Conservation (phyloP, 2,797 vertebrate genomes). For the Gobionotothen gibberifrons region DNA sequence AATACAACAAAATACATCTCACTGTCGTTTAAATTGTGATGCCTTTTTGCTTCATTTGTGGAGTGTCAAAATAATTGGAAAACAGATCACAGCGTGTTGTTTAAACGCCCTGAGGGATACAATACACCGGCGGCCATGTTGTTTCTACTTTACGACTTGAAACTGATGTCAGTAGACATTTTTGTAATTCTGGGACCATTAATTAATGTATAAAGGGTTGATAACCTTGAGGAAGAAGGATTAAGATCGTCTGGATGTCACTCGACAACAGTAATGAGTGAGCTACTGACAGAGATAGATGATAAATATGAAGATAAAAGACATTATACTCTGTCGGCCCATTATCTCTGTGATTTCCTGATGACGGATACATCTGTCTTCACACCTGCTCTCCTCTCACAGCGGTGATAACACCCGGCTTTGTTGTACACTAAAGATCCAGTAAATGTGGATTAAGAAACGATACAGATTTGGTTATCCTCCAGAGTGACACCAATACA, state of each 20-base stretch:
- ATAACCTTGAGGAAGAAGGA: neutral
- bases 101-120: too few relatives aligned
- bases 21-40: too few relatives aligned
- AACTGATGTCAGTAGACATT: too few relatives aligned
- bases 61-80: too few relatives aligned
- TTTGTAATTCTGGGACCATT: too few relatives aligned
- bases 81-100: too few relatives aligned
- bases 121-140: too few relatives aligned
- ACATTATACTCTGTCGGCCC: constrained; percentile 22
- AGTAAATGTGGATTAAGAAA: constrained; percentile 27
- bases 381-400: neutral
- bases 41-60: too few relatives aligned
- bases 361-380: constrained; percentile 5
- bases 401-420: constrained; percentile 13
- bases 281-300: constrained; percentile 41
- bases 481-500: constrained; percentile 63
- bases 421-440: constrained; percentile 24
- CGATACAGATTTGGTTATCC: constrained; percentile 36
- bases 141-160: too few relatives aligned
- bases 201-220: neutral
- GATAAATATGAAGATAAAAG: constrained; percentile 29
- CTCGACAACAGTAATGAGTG: constrained; percentile 41
- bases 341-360: constrained; percentile 14
- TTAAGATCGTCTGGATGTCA: constrained; percentile 22
- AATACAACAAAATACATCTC: too few relatives aligned